Base-by-base conservation (phyloP, 2,888 invertebrate species). In the Cybosia mesomella region DNA sequence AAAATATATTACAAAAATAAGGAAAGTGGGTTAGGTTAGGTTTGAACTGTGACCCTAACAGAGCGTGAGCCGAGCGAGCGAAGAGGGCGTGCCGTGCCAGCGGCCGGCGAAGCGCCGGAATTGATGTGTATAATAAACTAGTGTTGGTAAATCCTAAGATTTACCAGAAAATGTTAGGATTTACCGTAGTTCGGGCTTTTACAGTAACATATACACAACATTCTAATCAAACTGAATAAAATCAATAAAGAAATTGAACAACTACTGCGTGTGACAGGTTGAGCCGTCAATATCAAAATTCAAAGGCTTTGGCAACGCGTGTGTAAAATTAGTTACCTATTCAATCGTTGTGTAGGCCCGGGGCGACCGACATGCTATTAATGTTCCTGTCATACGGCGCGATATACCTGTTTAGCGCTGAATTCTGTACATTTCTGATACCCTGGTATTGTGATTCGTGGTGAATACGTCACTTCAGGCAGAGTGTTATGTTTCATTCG, bases 281-380 rank as follows among this genome's bases (percentile, higher is more conserved):
- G 79, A 80, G 81, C 24, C 83, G 85, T 88, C 87, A 83, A 87
- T 89, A 89, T 88, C 85, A 87, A 87, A 85, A 90, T 88, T 86
- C 87, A 87, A 89, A 89, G 85, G 86, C 87, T 89, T 91, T 88
- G 87, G 83, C 81, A 87, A 89, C 83, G 86, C 83, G 81, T 84
- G 85, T 92, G 91, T 91, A 88, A 91, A 92, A 92, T 92, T 91
- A 89, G 87, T 83, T 87, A 84, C 82, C 85, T 86, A 88, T 91
- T 87, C 84, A 89, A 85, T 79, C 83, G 85, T 77, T 76, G 34
- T 71, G 58, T 77, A 69, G 69, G 64, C 60, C 59, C n/a, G 36
- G 71, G 73, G 77, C 49, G 34, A 15, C 70, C 49, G 34, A 15
- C 70, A 70, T 71, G 53, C 63, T 54, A 55, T 63, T 61, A 57